Percentiles rank a stretch among this genome's conserved stretches.
Conservation (phyloP, 2,113 vertebrate species). For the Phyllopteryx taeniolatus region DNA sequence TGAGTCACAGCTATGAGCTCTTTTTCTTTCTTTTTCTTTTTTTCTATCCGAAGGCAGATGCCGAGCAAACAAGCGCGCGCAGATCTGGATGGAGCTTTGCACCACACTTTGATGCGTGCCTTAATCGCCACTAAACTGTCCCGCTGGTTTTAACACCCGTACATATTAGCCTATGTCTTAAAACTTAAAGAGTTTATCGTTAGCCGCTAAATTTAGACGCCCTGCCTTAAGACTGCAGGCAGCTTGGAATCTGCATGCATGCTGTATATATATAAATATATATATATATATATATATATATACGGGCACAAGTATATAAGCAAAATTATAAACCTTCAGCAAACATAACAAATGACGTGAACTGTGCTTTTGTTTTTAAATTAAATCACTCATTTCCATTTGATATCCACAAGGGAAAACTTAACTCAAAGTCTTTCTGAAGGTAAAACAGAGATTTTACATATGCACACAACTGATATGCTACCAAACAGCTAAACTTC, state of each 20-base stretch:
- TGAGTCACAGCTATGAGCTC: constrained; percentile 8
- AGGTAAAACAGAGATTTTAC: too few relatives aligned
- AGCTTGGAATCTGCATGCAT: constrained; percentile 36
- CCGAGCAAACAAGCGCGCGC: constrained; percentile 47
- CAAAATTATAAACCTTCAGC: constrained; percentile 40
- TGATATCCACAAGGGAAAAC: too few relatives aligned
- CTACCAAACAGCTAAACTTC: too few relatives aligned
- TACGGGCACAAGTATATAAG: constrained; percentile 11
- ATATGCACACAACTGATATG: too few relatives aligned
- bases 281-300: too few relatives aligned
- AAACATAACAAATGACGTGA: constrained; percentile 43
- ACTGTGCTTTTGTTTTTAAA: constrained; percentile 48
- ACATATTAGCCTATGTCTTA: constrained; percentile 69
- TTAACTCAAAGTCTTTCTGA: too few relatives aligned
- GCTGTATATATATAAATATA: not conserved
- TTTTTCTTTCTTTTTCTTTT: constrained; percentile 2
- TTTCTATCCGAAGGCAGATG: constrained; percentile 46
- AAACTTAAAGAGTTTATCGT: constrained; percentile 72
- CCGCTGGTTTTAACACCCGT: constrained; percentile 66
- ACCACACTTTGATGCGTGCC: constrained; percentile 58
- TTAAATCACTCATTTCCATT: too few relatives aligned
- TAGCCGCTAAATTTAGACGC: constrained; percentile 62
- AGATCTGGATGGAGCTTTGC: constrained; percentile 61
- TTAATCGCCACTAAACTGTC: constrained; percentile 72
- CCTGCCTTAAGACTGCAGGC: constrained; percentile 58